phyloP scores from a whole-genome alignment of 2,797 vertebrate genomes.

The Pagetopsis macropterus region DNA sequence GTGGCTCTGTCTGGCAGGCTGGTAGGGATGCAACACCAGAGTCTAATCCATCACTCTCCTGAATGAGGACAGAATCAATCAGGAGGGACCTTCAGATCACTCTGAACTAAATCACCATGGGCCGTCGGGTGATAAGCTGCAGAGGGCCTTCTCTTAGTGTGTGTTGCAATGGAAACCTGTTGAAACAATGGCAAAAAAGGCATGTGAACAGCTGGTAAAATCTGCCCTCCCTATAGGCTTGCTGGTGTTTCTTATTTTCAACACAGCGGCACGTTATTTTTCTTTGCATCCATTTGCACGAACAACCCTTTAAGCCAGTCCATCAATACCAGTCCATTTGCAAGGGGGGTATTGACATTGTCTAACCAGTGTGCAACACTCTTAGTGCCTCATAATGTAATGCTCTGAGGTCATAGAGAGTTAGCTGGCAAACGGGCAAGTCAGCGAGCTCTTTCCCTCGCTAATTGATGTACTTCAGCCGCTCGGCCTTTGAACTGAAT shows the following conservation, averaged over 20 bases:
- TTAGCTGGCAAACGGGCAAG: slow-evolving; percentile 56
- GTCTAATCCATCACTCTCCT: slow-evolving; percentile 74
- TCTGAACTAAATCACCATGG: slow-evolving; percentile 60
- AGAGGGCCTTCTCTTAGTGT: slow-evolving; percentile 37
- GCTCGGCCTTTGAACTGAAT: slow-evolving; percentile 82
- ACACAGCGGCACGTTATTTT: slow-evolving; percentile 51
- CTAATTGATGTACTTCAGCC: slow-evolving; percentile 84
- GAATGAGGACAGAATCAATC: slow-evolving; percentile 79
- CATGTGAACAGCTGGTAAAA: slow-evolving; percentile 43
- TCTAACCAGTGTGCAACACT: slow-evolving; percentile 55
- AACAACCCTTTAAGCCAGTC: slow-evolving; percentile 68
- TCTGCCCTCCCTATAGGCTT: no score
- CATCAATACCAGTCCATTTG: slow-evolving; percentile 76
- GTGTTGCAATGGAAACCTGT: slow-evolving; percentile 42
- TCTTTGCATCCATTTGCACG: slow-evolving; percentile 65
- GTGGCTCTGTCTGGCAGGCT: slow-evolving; percentile 49
- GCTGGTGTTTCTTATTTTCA: slow-evolving; percentile 10
- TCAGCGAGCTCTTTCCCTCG: slow-evolving; percentile 56
- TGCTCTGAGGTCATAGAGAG: slow-evolving; percentile 76
- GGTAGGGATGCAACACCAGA: slow-evolving; percentile 45
- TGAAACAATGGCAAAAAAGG: slow-evolving; percentile 32
- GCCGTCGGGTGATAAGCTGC: slow-evolving; percentile 65
- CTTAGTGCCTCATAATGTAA: slow-evolving; percentile 58
- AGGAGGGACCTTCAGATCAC: slow-evolving; percentile 61
- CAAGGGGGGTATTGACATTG: slow-evolving; percentile 57